phyloP scores from a whole-genome alignment of 2,113 vertebrate genomes.

The Mesitornis unicolor region DNA sequence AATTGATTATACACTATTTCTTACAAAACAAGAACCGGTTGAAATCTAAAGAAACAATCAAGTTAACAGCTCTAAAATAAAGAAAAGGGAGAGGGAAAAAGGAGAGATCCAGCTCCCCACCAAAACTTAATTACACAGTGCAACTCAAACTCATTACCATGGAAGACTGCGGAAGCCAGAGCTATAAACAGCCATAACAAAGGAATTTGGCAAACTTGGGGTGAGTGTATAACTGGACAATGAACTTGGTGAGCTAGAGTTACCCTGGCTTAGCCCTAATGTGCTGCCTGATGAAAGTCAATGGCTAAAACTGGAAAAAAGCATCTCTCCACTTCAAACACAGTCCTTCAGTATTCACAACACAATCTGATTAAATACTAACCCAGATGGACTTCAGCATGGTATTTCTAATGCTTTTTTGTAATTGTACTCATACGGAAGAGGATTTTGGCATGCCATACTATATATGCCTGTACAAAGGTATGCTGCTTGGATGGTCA shows the following conservation, averaged over 20 bases:
- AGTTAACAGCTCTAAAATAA: background rate
- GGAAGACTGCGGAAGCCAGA: background rate
- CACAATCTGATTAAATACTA: background rate
- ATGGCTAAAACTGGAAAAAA: background rate
- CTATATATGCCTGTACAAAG: background rate
- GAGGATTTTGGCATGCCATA: background rate
- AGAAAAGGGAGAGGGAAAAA: fast-evolving
- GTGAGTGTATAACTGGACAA: background rate
- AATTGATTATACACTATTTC: background rate
- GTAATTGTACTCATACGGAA: background rate
- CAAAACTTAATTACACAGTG: fast-evolving
- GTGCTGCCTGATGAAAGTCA: background rate
- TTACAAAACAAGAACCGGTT: background rate
- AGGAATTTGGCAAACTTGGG: background rate
- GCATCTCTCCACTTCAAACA: fast-evolving
- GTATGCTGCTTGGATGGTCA: background rate
- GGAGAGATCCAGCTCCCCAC: background rate
- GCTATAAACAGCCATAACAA: background rate
- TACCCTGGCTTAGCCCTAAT: background rate
- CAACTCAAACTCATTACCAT: background rate
- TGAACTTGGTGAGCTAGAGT: background rate
- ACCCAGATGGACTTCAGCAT: background rate
- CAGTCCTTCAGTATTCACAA: background rate
- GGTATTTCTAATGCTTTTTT: background rate
- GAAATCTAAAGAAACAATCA: background rate